These are phyloP conservation scores for Neomorphus geoffroyi DNA, from an alignment of 2,797 vertebrate species.

Conservation along the genomic window DNA sequence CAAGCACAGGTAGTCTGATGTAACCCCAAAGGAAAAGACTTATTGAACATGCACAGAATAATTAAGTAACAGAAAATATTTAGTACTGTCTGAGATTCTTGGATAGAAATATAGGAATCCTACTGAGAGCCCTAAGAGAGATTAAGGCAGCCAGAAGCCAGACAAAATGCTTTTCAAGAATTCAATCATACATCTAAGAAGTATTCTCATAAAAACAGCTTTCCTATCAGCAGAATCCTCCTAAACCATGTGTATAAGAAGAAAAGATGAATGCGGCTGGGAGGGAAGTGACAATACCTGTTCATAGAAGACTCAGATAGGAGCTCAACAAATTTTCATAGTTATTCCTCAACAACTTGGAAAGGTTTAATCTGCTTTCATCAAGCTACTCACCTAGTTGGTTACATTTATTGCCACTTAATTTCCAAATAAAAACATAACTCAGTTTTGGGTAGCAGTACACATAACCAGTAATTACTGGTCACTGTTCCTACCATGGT, in stretches of 20 bases:
- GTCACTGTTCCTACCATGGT: background rate
- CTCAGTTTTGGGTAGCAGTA: background rate
- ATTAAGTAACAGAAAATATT: background rate
- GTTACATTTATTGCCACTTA: background rate
- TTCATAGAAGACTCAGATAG: background rate
- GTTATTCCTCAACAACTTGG: background rate
- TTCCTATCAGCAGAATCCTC: background rate
- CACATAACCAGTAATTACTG: background rate
- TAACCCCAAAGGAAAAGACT: background rate
- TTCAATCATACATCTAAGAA: background rate
- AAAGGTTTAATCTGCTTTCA: background rate
- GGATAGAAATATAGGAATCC: background rate
- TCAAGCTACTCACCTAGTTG: background rate
- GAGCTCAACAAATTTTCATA: background rate
- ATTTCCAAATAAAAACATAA: background rate
- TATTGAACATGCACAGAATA: background rate
- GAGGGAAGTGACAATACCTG: background rate
- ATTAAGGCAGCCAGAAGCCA: background rate
- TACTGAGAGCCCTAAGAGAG: background rate
- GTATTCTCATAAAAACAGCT: background rate
- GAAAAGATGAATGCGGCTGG: background rate
- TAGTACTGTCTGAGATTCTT: background rate
- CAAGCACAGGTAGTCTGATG: background rate
- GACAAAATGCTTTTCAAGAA: background rate
- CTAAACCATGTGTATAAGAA: background rate